These are phyloP conservation scores for Masnerella sp. DNA, from an alignment of 2,888 invertebrate species.

Conservation along the genomic window DNA sequence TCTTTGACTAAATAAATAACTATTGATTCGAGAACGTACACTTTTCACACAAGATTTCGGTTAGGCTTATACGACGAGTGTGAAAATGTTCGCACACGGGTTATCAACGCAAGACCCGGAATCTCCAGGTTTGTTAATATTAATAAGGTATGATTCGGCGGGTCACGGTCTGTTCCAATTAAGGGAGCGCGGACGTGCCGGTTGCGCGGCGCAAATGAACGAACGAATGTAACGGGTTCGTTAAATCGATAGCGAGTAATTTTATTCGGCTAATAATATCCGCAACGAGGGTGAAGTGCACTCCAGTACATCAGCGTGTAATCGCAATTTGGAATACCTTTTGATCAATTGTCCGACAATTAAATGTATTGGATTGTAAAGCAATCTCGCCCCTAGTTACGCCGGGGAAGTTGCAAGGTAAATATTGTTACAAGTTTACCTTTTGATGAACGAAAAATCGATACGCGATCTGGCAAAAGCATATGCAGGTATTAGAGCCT, in stretches of 20 bases:
- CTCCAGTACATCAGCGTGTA: conserved; percentile 26
- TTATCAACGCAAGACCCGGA: conserved; percentile 24
- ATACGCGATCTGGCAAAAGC: background rate
- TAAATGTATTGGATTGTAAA: conserved; percentile 38
- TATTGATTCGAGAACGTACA: too few species aligned
- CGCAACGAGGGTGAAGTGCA: conserved; percentile 36
- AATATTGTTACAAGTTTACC: conserved; percentile 43
- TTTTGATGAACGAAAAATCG: conserved; percentile 36
- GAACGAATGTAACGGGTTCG: conserved; percentile 48
- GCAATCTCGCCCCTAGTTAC: conserved; percentile 34
- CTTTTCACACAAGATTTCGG: too few species aligned
- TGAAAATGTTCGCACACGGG: too few species aligned
- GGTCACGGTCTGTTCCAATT: conserved; percentile 42
- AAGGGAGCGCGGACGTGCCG: conserved; percentile 26
- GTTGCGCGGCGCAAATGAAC: conserved; percentile 42
- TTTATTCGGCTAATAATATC: conserved; percentile 53
- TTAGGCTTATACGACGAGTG: too few species aligned
- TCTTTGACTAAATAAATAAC: too few species aligned
- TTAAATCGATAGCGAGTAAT: conserved; percentile 52
- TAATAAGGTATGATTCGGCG: conserved; percentile 45
- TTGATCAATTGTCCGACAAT: conserved; percentile 50
- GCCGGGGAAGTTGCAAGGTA: conserved; percentile 30
- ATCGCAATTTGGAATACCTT: conserved; percentile 36
- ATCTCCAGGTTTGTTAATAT: conserved; percentile 30
- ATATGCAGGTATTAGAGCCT: background rate